Conservation (phyloP, 2,113 vertebrate species). For the Clarias batrachus region DNA sequence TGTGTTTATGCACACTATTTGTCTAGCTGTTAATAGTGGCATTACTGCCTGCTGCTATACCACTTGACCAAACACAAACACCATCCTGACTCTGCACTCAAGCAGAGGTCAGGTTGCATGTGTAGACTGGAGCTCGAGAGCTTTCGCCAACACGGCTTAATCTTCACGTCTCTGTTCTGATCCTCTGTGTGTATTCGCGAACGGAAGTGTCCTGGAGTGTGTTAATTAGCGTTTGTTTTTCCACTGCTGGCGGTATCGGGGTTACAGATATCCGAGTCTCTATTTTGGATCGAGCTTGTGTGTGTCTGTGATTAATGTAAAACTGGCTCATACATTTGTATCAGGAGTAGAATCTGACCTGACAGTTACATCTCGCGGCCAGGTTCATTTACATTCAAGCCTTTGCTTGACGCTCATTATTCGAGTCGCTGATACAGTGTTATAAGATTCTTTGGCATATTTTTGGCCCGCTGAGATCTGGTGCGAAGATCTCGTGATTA, state of each 20-base stretch:
- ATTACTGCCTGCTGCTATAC: slow-evolving; percentile 38
- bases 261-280: neutral
- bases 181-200: neutral
- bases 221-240: neutral
- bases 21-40: neutral
- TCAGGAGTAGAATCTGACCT: neutral
- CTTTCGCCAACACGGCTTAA: slow-evolving; percentile 48
- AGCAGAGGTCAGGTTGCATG: slow-evolving; percentile 46
- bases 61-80: slow-evolving; percentile 50
- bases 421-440: slow-evolving; percentile 28
- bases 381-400: neutral
- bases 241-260: neutral
- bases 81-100: neutral
- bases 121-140: neutral
- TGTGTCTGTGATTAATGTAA: neutral
- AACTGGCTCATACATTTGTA: neutral
- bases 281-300: slow-evolving; percentile 12
- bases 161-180: slow-evolving; percentile 51
- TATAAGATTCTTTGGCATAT: slow-evolving; percentile 26
- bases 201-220: neutral
- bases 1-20: too few relatives aligned
- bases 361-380: neutral
- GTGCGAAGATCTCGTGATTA: slow-evolving; percentile 26
- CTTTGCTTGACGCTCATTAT: slow-evolving; percentile 24
- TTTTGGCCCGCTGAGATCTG: slow-evolving; percentile 20